These are phyloP conservation scores for Caprella mutica DNA, from an alignment of 2,888 invertebrate genomes.

Conservation along the genomic window DNA sequence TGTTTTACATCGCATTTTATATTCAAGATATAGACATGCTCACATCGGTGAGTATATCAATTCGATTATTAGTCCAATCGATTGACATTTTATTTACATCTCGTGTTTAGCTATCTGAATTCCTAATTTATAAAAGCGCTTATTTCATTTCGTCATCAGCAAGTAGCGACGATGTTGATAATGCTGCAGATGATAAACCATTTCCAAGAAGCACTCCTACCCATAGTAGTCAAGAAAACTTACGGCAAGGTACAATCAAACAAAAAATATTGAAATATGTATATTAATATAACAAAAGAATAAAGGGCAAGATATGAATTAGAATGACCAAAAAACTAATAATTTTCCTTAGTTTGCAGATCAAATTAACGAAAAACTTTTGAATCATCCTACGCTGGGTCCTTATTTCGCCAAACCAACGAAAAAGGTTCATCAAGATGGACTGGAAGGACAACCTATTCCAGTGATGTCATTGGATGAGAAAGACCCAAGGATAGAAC, in stretches of 20 bases:
- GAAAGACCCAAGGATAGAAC: conserved; percentile 45
- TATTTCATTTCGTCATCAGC: conserved; percentile 41
- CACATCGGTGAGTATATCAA: conserved; percentile 37
- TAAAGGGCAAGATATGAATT: not conserved
- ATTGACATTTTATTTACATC: not conserved
- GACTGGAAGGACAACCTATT: conserved; percentile 33
- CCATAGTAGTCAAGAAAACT: conserved; percentile 45
- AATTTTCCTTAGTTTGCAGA: not conserved
- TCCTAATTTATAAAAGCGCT: not conserved
- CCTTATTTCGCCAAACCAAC: conserved; percentile 17
- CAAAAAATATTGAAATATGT: no score
- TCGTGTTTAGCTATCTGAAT: not conserved
- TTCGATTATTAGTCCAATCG: not conserved
- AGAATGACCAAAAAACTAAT: no score
- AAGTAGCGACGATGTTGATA: conserved; percentile 58
- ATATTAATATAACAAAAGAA: no score
- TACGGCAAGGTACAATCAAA: conserved; percentile 42
- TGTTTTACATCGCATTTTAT: conserved; percentile 66
- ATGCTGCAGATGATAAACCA: conserved; percentile 55
- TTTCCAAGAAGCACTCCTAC: conserved; percentile 52
- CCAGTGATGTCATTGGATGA: conserved; percentile 40
- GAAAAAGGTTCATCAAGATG: conserved; percentile 14
- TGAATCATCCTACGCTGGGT: not conserved
- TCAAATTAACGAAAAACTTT: not conserved
- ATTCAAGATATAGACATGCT: conserved; percentile 57